phyloP scores from a whole-genome alignment of 2,113 vertebrate genomes.

The Pycnonotus jocosus region DNA sequence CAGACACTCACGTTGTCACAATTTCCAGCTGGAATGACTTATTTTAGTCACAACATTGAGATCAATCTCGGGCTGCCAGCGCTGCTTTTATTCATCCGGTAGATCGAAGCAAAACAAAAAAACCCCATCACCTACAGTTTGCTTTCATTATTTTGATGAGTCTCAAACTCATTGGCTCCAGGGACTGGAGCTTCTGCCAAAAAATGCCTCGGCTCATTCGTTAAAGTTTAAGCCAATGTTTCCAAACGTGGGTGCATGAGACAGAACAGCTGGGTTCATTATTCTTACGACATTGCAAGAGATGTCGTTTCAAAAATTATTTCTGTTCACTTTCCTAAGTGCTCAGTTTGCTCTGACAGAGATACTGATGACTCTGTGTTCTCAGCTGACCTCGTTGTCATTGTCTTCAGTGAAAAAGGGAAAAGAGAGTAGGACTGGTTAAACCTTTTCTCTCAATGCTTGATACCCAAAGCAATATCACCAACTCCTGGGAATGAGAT shows the following conservation, averaged over 20 bases:
- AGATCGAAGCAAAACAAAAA: constrained; percentile 27
- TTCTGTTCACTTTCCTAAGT: not conserved
- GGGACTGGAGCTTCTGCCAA: constrained; percentile 27
- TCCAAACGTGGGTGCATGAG: not conserved
- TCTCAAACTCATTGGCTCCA: constrained; percentile 8
- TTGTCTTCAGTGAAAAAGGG: not conserved
- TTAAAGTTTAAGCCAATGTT: constrained; percentile 14
- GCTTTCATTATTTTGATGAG: constrained; percentile 39
- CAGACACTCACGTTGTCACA: constrained; percentile 21
- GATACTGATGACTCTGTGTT: not conserved
- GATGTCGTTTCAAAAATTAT: not conserved
- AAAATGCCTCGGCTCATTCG: not conserved
- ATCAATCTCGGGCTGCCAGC: constrained; percentile 26
- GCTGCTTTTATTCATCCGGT: constrained; percentile 23
- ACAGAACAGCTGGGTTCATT: constrained; percentile 43
- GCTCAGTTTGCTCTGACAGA: not conserved
- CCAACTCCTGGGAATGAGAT: not conserved
- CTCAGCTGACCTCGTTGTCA: not conserved
- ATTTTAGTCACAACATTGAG: constrained; percentile 15
- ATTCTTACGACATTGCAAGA: not conserved
- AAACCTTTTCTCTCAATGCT: not conserved
- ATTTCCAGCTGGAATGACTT: constrained; percentile 42
- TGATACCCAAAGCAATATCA: not conserved
- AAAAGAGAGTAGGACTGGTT: not conserved
- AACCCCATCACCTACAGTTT: not conserved